A percentile compares a stretch with the other conserved stretches of the same genome.
Conservation (phyloP, 2,113 vertebrate genomes). For the Tragelaphus strepsiceros region DNA sequence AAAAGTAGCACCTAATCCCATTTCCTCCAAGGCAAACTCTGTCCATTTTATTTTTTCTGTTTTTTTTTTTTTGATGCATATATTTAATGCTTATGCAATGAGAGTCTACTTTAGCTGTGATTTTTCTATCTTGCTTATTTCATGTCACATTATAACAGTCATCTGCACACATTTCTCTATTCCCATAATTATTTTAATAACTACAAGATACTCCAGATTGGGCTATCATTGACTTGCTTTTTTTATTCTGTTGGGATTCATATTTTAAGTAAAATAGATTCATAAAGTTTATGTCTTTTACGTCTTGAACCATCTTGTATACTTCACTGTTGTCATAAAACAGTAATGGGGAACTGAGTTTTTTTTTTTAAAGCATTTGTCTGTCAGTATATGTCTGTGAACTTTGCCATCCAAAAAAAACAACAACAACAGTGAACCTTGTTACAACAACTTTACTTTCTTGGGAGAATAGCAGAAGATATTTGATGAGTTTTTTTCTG, state of each 20-base stretch:
- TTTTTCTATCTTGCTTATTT: not conserved
- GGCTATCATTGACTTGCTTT: not conserved
- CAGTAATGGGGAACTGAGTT: not conserved
- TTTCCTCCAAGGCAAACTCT: not conserved
- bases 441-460: not conserved
- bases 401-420: not conserved
- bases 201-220: not conserved
- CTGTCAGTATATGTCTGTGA: not conserved
- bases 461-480: not conserved
- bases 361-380: not conserved
- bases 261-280: slow-evolving; percentile 30
- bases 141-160: not conserved
- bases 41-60: not conserved
- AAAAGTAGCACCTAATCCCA: not conserved
- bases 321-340: not conserved
- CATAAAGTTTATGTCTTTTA: not conserved
- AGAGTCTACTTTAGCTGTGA: not conserved
- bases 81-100: not conserved
- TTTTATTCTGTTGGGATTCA: slow-evolving; percentile 17
- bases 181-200: not conserved
- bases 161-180: not conserved
- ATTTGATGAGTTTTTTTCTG: not conserved
- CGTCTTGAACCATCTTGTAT: not conserved
- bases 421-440: not conserved
- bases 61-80: not conserved